phyloP scores from a whole-genome alignment of 2,113 vertebrate genomes.

The Hymenochirus boettgeri region DNA sequence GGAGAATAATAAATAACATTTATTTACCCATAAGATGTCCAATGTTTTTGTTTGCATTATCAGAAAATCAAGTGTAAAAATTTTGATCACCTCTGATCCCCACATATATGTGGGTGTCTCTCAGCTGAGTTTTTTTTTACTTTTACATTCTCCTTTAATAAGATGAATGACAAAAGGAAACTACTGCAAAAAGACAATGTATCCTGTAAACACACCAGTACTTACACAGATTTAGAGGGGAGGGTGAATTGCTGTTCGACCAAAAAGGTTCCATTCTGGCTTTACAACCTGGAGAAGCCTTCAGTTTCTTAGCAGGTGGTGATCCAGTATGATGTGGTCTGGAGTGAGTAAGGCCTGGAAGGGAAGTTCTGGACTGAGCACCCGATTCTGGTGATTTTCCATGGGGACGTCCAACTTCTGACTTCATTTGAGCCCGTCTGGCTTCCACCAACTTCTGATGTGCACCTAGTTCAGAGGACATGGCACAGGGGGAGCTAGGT shows the following conservation, averaged over 20 bases:
- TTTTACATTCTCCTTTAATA: too few species aligned
- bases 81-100: too few species aligned
- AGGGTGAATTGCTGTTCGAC: conserved; percentile 15
- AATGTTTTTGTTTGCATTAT: too few species aligned
- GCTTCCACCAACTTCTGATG: conserved; percentile 5
- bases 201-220: conserved; percentile 7
- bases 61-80: too few species aligned
- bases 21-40: too few species aligned
- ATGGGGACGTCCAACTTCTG: conserved; percentile 3
- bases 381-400: conserved; percentile 8
- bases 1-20: too few species aligned
- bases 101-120: too few species aligned
- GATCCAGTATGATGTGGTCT: conserved; percentile 3
- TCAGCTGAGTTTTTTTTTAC: too few species aligned
- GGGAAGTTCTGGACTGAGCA: background rate
- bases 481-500: background rate
- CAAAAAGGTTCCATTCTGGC: conserved; percentile 26
- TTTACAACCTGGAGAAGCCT: conserved; percentile 16
- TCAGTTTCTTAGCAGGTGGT: conserved; percentile 26
- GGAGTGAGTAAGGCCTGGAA: conserved; percentile 4
- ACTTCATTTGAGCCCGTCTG: background rate
- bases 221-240: conserved; percentile 60
- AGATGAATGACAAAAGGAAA: too few species aligned
- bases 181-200: too few species aligned
- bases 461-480: background rate